Base-by-base conservation (phyloP, 1,140 invertebrate species). In the Brachionus asplanchnoidis region DNA sequence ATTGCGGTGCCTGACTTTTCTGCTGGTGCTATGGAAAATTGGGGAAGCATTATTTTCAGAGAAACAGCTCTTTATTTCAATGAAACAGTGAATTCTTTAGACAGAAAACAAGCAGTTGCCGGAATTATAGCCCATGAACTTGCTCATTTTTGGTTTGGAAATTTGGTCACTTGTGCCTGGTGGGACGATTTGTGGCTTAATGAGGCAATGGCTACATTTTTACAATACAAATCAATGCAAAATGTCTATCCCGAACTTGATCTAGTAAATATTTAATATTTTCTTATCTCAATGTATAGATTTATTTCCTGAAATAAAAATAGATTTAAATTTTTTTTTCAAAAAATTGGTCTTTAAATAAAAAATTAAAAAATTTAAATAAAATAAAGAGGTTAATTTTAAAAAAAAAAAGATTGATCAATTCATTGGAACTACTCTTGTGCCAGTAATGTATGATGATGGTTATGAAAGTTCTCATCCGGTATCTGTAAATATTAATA, bases 21-120 rank as follows among this genome's bases (percentile, higher is more conserved):
- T 8, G 12, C 68, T 5, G 84, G 84, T 65, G 95, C 95, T 0
- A 97, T 97, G 95, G 95, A 97, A 89, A 96, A 96, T 88, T 92
- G 92, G 92, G 92, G 91, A 2, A 83, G 91, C 14, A 89, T 91
- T 23, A 90, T 89, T 0, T 91, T 89, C 85, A 86, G 89, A 32
- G 66, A 84, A 65, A 84, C 66, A 7, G 83, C 66, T 84, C 42
- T 73, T 28, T 68, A 42, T 26, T 84, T 68, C 36, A 32, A 44
- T n/a, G 80, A 84, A 68, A 73, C 65, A 5, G 20, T 68, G 6
- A 68, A 68, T 73, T 68, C 80, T 40, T 26, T 68, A 5, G 20
- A 44, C 2, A 42, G 44, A 44, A 84, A 84, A 50, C 80, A 84
- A 32, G 28, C 42, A n/a, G 44, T 84, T 7, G 83, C 66, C 8